Conservation (phyloP, 2,113 vertebrate species). For the Rafetus swinhoei region DNA sequence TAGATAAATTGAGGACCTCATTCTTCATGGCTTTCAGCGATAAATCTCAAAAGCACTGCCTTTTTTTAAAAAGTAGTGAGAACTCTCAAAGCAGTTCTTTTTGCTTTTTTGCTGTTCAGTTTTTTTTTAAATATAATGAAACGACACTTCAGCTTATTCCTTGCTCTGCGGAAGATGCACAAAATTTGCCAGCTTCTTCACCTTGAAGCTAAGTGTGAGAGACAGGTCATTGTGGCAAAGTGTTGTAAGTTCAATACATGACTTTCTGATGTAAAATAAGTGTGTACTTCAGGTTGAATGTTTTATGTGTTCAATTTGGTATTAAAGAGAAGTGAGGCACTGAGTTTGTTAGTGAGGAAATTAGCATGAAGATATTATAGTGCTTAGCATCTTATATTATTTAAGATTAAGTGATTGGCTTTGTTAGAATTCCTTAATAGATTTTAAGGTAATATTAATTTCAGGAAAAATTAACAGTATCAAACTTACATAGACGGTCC, state of each 20-base stretch:
- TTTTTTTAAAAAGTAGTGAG: background rate
- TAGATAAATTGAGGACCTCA: background rate
- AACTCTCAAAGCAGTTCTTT: background rate
- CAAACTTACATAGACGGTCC: background rate
- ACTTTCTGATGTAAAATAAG: background rate
- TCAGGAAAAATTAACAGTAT: background rate
- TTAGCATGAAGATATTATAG: background rate
- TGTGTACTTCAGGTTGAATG: background rate
- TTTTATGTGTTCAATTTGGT: background rate
- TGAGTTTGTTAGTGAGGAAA: background rate
- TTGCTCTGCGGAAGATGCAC: background rate
- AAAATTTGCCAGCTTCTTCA: background rate
- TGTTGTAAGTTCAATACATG: accelerated
- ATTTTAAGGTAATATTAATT: background rate
- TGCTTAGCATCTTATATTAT: background rate
- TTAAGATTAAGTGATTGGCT: background rate
- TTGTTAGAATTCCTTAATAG: background rate
- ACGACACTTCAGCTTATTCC: background rate
- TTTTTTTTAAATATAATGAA: background rate
- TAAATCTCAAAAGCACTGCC: background rate
- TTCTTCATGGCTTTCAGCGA: background rate
- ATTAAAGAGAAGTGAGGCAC: background rate
- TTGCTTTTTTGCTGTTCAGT: background rate
- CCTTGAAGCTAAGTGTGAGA: background rate
- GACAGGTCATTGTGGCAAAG: background rate